phyloP scores from a whole-genome alignment of 2,797 vertebrate genomes.

The Chlorospingus semifuscus region DNA sequence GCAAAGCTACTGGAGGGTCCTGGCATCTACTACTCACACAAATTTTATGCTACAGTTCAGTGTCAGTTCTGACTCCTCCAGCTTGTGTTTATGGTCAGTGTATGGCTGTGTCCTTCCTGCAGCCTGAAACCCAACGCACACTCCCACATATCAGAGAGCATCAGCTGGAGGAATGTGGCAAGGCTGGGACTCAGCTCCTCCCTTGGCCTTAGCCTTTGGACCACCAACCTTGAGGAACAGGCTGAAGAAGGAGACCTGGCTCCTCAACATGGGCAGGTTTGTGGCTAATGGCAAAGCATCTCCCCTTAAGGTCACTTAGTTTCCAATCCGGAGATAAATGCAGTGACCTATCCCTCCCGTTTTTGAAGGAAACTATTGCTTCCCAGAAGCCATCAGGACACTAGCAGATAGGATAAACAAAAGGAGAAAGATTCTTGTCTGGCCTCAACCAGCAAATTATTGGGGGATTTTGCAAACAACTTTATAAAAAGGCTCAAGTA shows the following conservation, averaged over 20 bases:
- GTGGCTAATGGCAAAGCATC: not conserved
- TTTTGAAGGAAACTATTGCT: not conserved
- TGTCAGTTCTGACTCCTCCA: not conserved
- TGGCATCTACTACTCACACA: not conserved
- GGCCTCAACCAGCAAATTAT: not conserved
- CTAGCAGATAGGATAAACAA: not conserved
- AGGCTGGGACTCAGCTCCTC: not conserved
- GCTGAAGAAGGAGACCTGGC: not conserved
- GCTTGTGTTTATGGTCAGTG: not conserved
- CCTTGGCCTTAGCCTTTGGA: not conserved
- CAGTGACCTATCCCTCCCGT: not conserved
- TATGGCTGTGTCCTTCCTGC: not conserved
- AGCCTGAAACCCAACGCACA: not conserved
- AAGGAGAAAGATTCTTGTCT: not conserved
- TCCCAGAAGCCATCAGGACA: not conserved
- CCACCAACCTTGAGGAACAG: conserved; percentile 41
- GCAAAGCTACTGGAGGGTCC: not conserved
- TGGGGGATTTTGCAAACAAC: not conserved
- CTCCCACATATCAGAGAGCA: not conserved
- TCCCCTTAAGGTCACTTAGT: not conserved
- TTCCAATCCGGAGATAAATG: not conserved
- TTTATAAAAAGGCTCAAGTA: not conserved
- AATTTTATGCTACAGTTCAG: not conserved
- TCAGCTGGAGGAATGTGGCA: not conserved
- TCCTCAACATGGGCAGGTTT: not conserved